These are phyloP conservation scores for Chesias legatella DNA, from an alignment of 2,888 invertebrate genomes.

Conservation along the genomic window DNA sequence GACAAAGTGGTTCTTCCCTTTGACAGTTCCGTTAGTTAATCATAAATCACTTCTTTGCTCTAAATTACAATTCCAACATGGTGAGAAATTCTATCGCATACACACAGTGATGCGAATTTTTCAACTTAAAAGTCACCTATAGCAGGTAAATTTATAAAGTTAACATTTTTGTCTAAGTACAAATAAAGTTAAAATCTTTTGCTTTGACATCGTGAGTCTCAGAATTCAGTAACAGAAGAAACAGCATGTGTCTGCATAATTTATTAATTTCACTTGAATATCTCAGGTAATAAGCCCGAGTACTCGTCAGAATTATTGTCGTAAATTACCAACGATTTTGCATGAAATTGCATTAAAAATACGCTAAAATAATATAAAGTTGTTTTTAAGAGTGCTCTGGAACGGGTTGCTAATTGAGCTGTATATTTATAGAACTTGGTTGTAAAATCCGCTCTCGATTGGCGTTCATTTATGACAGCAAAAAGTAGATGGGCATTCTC, in stretches of 20 bases:
- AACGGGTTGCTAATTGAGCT: slow-evolving; percentile 54
- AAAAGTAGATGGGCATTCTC: slow-evolving; percentile 16
- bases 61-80: too few species aligned
- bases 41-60: too few species aligned
- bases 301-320: slow-evolving; percentile 25
- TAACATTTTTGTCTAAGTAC: too few species aligned
- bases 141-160: too few species aligned
- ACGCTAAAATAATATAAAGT: slow-evolving; percentile 16
- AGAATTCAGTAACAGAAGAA: slow-evolving; percentile 9
- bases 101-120: too few species aligned
- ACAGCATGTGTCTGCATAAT: slow-evolving; percentile 11
- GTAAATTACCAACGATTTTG: slow-evolving; percentile 50
- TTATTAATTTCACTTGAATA: slow-evolving; percentile 19
- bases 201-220: too few species aligned
- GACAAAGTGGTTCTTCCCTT: too few species aligned
- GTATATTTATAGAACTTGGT: slow-evolving; percentile 35
- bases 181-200: too few species aligned
- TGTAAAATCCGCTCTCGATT: neutral
- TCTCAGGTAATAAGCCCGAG: slow-evolving; percentile 23
- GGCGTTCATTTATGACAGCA: slow-evolving; percentile 29
- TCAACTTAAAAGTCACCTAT: too few species aligned
- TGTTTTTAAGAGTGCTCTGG: slow-evolving; percentile 7
- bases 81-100: too few species aligned
- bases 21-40: too few species aligned
- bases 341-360: slow-evolving; percentile 49